Conservation (phyloP, 2,888 invertebrate genomes). For the Habroteleia sp. region DNA sequence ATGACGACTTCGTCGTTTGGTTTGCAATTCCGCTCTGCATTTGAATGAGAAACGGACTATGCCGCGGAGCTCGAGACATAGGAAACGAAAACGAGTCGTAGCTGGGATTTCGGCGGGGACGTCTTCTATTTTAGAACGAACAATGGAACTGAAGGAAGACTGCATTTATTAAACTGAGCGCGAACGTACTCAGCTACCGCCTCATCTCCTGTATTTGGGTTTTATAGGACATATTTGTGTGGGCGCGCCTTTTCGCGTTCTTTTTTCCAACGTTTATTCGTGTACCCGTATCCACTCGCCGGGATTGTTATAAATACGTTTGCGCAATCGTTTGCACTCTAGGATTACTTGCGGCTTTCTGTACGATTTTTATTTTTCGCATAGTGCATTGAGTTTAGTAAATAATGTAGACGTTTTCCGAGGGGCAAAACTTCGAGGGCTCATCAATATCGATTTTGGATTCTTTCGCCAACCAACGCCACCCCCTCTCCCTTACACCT, state of each 20-base stretch:
- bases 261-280: constrained; percentile 12
- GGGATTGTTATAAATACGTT: constrained; percentile 43
- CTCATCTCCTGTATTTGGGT: constrained; percentile 40
- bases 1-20: constrained; percentile 63
- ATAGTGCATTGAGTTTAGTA: constrained; percentile 44
- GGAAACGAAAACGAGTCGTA: constrained; percentile 38
- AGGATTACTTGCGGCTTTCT: constrained; percentile 43
- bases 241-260: constrained; percentile 27
- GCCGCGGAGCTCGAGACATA: constrained; percentile 41
- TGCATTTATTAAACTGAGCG: constrained; percentile 76
- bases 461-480: too few species aligned
- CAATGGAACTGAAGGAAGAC: constrained; percentile 75
- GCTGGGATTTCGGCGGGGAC: constrained; percentile 55
- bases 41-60: constrained; percentile 68
- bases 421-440: constrained; percentile 11
- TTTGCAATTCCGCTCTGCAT: constrained; percentile 70
- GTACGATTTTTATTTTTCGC: constrained; percentile 64
- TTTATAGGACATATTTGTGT: constrained; percentile 51
- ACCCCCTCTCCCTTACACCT: not conserved
- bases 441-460: constrained; percentile 36
- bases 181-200: constrained; percentile 67
- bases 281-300: constrained; percentile 26
- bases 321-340: constrained; percentile 47
- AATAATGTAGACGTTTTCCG: constrained; percentile 38
- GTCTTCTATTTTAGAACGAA: constrained; percentile 70